phyloP scores from a whole-genome alignment of 2,113 vertebrate genomes.

The Sylvia atricapilla region DNA sequence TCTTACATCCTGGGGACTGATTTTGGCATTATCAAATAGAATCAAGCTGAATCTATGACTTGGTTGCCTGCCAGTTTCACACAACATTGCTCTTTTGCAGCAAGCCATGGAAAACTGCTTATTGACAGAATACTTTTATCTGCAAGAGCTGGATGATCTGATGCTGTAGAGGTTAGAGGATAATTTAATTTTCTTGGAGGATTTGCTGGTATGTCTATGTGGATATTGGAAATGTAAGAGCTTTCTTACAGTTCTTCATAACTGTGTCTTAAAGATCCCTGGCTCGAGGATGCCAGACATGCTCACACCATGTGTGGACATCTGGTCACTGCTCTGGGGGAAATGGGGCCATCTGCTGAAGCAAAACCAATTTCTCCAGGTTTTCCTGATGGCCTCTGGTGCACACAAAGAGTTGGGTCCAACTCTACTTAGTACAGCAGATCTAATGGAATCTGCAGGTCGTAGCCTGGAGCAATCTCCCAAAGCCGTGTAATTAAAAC shows the following conservation, averaged over 20 bases:
- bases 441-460: neutral
- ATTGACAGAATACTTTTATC: neutral
- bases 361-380: neutral
- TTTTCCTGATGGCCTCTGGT: neutral
- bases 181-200: neutral
- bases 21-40: neutral
- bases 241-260: neutral
- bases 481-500: neutral
- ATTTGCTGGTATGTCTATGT: neutral
- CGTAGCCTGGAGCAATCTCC: neutral
- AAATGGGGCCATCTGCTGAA: neutral
- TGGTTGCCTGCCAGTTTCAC: neutral
- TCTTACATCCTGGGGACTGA: neutral
- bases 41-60: neutral
- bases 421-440: neutral
- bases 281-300: neutral
- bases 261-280: neutral
- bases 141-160: neutral
- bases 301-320: neutral
- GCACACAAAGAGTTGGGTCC: neutral
- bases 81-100: neutral
- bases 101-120: neutral
- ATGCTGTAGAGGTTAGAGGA: neutral
- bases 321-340: neutral
- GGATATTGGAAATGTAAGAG: neutral